Conservation (phyloP, 2,797 vertebrate species). For the Orestias chungarensis region DNA sequence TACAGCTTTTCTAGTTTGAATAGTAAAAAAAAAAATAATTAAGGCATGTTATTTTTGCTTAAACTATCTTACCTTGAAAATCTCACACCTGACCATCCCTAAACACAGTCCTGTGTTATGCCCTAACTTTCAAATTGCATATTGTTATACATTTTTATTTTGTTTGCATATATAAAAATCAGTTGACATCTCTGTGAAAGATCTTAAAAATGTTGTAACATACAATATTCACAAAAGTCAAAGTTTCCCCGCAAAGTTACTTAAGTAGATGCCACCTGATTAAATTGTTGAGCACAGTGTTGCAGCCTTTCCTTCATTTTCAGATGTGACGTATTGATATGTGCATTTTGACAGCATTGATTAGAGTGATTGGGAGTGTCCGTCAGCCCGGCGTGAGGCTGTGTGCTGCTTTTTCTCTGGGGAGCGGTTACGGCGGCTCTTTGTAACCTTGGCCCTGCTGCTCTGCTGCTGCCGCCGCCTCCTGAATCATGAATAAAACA, state of each 20-base stretch:
- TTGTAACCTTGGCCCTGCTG: constrained; percentile 80
- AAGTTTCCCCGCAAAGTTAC: neutral
- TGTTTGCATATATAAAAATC: neutral
- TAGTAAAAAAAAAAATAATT: too few relatives aligned
- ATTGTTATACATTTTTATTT: neutral
- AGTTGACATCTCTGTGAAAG: neutral
- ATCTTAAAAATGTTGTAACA: neutral
- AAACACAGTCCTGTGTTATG: neutral
- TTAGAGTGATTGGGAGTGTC: constrained; percentile 57
- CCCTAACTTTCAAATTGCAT: neutral
- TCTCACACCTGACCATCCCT: neutral
- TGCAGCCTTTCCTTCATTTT: constrained; percentile 22
- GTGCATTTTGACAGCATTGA: constrained; percentile 64
- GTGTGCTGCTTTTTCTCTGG: constrained; percentile 57
- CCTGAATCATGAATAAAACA: constrained; percentile 82
- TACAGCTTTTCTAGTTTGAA: too few relatives aligned
- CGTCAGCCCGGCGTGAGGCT: constrained; percentile 51
- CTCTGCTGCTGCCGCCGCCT: constrained; percentile 52
- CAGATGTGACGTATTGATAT: constrained; percentile 50
- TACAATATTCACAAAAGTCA: neutral
- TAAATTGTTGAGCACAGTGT: constrained; percentile 5
- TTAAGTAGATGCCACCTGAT: constrained; percentile 15
- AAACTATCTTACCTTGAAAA: too few relatives aligned
- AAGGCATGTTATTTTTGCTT: too few relatives aligned
- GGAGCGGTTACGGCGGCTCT: constrained; percentile 68